These are phyloP conservation scores for Coboldia fuscipes DNA, from an alignment of 1,140 invertebrate species.

Conservation along the genomic window DNA sequence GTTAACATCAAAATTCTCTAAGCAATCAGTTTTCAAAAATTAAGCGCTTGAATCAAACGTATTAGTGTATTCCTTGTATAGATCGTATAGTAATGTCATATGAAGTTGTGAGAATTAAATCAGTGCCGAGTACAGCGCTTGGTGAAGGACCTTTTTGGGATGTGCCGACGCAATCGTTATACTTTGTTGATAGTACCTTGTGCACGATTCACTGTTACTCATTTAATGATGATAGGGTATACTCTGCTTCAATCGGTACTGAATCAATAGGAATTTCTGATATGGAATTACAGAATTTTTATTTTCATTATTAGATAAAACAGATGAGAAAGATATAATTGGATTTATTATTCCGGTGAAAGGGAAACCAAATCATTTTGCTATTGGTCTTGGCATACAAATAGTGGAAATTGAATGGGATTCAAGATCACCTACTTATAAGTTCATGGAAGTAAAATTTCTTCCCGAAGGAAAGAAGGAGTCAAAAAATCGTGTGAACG, in stretches of 20 bases:
- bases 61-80: too few relatives aligned
- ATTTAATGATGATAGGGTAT: slow-evolving; percentile 1
- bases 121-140: too few relatives aligned
- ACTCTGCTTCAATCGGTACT: background rate
- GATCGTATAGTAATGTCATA: too few relatives aligned
- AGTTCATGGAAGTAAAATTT: background rate
- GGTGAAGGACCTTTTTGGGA: slow-evolving; percentile 43
- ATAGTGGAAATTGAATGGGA: slow-evolving; percentile 1
- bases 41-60: too few relatives aligned
- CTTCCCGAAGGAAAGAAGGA: background rate
- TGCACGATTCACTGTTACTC: slow-evolving; percentile 3
- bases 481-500: slow-evolving; percentile 1
- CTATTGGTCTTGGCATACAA: background rate
- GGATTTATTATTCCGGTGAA: slow-evolving; percentile 2
- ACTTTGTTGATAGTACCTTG: slow-evolving; percentile 22
- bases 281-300: too few relatives aligned
- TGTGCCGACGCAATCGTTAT: slow-evolving; percentile 26
- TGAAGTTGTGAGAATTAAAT: too few relatives aligned
- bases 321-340: background rate
- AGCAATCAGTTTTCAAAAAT: too few relatives aligned
- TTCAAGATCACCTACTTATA: background rate
- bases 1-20: too few relatives aligned
- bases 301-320: background rate
- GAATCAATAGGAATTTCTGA: too few relatives aligned
- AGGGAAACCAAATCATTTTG: background rate